These are phyloP conservation scores for Spodoptera picta DNA, from an alignment of 2,888 invertebrate species.

Conservation along the genomic window DNA sequence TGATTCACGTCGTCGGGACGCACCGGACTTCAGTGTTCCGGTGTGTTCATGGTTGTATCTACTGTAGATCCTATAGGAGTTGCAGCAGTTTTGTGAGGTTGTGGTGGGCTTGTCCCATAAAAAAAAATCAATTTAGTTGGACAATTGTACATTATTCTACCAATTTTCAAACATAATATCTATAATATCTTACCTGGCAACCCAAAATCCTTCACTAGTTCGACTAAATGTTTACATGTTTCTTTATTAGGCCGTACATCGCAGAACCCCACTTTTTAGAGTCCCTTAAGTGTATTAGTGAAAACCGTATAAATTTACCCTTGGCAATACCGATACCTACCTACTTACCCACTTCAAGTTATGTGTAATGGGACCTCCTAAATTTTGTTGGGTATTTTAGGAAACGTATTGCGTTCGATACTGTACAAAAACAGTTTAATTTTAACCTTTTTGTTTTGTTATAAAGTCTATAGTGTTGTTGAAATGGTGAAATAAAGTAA, in stretches of 20 bases:
- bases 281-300: slow-evolving; percentile 55
- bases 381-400: neutral
- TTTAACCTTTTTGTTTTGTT: no score
- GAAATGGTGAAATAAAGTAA: no score
- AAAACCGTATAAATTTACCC: slow-evolving; percentile 44
- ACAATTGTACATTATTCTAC: neutral
- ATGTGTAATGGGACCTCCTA: neutral
- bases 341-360: slow-evolving; percentile 1
- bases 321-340: slow-evolving; percentile 10
- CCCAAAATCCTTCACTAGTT: slow-evolving; percentile 21
- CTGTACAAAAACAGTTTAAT: no score
- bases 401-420: neutral
- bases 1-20: no score
- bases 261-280: slow-evolving; percentile 37
- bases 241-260: slow-evolving; percentile 54
- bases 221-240: slow-evolving; percentile 46
- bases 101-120: no score
- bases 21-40: no score
- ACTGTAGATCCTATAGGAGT: no score
- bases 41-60: no score
- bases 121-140: no score
- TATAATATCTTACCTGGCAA: slow-evolving; percentile 12
- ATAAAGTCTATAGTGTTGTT: no score
- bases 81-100: no score
- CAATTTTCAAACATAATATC: neutral